Evolutionary conservation across 2,797 vertebrate genomes (phyloP).

Genomic region (Nannoperca obscura): DNA sequence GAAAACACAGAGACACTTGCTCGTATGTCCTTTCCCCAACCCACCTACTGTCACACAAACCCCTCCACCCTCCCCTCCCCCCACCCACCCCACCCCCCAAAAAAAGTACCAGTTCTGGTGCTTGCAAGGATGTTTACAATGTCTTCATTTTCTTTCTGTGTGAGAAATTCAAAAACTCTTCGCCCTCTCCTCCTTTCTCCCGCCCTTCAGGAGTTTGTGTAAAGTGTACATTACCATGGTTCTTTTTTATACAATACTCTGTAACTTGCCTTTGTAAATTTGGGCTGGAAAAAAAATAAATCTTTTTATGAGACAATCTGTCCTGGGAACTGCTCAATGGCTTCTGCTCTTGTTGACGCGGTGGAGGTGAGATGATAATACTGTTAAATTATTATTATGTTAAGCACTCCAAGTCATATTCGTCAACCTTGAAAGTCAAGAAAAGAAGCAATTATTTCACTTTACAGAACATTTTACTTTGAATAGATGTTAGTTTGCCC

Average conservation of each 20-base stretch:
- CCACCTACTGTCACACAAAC: constrained; percentile 68
- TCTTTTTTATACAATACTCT: constrained; percentile 95
- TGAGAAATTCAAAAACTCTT: constrained; percentile 82
- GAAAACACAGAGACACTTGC: constrained; percentile 78
- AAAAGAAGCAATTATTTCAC: not conserved
- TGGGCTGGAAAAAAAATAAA: constrained; percentile 97
- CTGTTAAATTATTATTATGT: not conserved
- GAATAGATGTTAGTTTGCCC: not conserved
- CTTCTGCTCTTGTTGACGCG: constrained; percentile 31
- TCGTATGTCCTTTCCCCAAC: constrained; percentile 68
- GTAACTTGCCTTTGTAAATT: constrained; percentile 98
- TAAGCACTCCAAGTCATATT: not conserved
- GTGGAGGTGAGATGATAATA: not conserved
- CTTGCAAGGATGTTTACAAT: constrained; percentile 91
- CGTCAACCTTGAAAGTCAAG: not conserved
- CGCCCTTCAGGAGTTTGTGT: constrained; percentile 93
- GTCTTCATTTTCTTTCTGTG: constrained; percentile 84
- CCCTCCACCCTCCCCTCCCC: constrained; percentile 7
- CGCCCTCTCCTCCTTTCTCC: constrained; percentile 64
- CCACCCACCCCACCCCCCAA: not conserved
- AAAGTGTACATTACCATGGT: constrained; percentile 98
- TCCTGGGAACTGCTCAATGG: constrained; percentile 84
- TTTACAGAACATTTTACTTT: not conserved
- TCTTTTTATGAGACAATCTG: constrained; percentile 99
- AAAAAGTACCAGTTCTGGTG: constrained; percentile 80